Conservation (phyloP, 2,113 vertebrate species). For the Sula dactylatra region DNA sequence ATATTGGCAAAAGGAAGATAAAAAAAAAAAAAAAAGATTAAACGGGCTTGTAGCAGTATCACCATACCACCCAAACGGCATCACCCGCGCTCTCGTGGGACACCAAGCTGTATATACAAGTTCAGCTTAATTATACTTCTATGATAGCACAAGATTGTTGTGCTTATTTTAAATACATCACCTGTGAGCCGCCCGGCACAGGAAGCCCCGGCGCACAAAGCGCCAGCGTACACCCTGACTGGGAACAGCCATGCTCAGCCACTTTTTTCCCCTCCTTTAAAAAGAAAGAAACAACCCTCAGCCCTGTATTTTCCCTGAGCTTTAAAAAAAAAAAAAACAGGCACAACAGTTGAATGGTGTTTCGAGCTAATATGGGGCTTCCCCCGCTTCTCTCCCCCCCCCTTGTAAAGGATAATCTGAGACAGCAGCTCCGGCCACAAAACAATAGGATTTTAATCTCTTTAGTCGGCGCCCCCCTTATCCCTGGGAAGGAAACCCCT, state of each 20-base stretch:
- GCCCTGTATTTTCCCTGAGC: background rate
- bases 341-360: background rate
- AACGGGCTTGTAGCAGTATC: background rate
- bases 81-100: fast-evolving
- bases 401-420: slow-evolving; percentile 64
- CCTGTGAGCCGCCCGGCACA: background rate
- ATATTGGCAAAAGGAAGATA: background rate
- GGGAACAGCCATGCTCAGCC: fast-evolving
- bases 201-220: background rate
- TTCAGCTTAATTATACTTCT: background rate
- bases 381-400: fast-evolving
- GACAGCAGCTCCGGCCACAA: slow-evolving; percentile 50
- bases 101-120: background rate
- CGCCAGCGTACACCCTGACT: background rate
- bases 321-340: background rate
- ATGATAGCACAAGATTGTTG: background rate
- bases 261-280: background rate
- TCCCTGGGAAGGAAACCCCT: slow-evolving; percentile 53
- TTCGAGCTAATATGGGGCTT: background rate
- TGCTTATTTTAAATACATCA: background rate
- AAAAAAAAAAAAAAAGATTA: background rate
- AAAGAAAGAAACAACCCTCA: background rate
- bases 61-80: background rate
- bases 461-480: slow-evolving; percentile 54
- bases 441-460: slow-evolving; percentile 72